These are phyloP conservation scores for Tetragnatha versicolor DNA, from an alignment of 1,140 invertebrate species.

Conservation along the genomic window DNA sequence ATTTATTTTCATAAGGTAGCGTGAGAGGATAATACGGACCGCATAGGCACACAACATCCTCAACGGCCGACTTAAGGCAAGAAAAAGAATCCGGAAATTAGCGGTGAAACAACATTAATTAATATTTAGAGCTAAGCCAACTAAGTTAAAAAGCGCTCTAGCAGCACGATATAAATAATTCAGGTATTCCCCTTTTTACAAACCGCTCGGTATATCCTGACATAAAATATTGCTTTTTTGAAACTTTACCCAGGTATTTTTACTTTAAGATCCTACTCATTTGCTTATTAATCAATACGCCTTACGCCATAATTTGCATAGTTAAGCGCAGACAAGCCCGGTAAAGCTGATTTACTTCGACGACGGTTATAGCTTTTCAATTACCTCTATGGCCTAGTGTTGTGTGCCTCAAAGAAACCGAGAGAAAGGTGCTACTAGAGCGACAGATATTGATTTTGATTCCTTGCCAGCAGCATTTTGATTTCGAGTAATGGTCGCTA, in stretches of 20 bases:
- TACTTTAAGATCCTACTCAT: background rate
- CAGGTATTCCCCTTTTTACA: background rate
- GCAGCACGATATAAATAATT: conserved; percentile 10
- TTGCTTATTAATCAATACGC: conserved; percentile 26
- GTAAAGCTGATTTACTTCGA: conserved; percentile 3
- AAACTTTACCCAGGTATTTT: background rate
- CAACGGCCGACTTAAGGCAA: too few species aligned
- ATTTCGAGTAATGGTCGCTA: background rate
- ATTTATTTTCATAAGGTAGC: too few species aligned
- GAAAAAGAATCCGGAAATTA: background rate
- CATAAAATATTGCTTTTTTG: conserved; percentile 13
- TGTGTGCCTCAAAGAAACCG: too few species aligned
- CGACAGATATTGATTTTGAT: conserved; percentile 35
- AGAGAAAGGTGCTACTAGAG: conserved; percentile 1
- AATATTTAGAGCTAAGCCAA: conserved; percentile 19
- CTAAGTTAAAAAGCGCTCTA: background rate
- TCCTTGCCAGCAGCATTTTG: conserved; percentile 21
- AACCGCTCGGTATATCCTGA: background rate
- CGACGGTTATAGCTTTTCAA: conserved; percentile 18
- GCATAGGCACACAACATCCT: too few species aligned
- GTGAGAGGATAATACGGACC: too few species aligned
- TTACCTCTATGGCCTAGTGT: background rate
- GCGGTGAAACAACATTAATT: conserved; percentile 8
- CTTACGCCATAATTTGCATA: conserved; percentile 24
- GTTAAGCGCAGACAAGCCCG: background rate